Percentiles rank a stretch among this genome's conserved stretches.
Evolutionary conservation across 2,888 invertebrate genomes (phyloP).

Genomic region (Halictus ligatus): DNA sequence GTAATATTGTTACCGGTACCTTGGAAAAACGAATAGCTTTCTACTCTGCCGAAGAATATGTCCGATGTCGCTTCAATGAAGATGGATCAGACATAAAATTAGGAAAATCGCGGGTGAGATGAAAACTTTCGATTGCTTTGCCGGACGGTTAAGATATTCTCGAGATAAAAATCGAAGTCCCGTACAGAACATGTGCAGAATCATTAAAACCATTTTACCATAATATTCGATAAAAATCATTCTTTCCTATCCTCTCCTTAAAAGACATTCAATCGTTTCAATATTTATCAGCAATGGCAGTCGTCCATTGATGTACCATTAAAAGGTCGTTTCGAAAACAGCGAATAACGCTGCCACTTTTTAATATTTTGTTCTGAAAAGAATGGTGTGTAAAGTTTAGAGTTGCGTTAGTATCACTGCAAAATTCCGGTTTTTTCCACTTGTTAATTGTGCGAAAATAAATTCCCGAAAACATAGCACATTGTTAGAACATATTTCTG

Average conservation of each 20-base stretch:
- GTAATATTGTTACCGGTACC: conserved; percentile 64
- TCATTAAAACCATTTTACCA: neutral
- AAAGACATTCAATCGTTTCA: no score
- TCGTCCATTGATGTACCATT: no score
- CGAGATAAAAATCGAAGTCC: neutral
- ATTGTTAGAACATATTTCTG: neutral
- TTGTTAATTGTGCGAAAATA: neutral
- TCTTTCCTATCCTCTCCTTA: neutral
- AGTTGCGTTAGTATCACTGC: neutral
- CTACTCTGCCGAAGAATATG: conserved; percentile 35
- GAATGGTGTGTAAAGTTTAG: no score
- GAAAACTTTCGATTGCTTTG: conserved; percentile 41
- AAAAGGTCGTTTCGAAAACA: neutral
- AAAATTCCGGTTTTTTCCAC: neutral
- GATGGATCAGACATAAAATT: conserved; percentile 51
- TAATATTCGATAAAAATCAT: neutral
- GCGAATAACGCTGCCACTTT: neutral
- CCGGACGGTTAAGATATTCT: neutral
- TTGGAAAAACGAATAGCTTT: conserved; percentile 55
- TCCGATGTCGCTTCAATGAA: conserved; percentile 27
- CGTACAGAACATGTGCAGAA: neutral
- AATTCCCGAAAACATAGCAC: neutral
- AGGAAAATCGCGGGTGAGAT: conserved; percentile 31
- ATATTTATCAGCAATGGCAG: no score
- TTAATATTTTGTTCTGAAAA: neutral